Evolutionary conservation across 2,113 vertebrate genomes (phyloP).

Genomic region (Ameiurus melas): DNA sequence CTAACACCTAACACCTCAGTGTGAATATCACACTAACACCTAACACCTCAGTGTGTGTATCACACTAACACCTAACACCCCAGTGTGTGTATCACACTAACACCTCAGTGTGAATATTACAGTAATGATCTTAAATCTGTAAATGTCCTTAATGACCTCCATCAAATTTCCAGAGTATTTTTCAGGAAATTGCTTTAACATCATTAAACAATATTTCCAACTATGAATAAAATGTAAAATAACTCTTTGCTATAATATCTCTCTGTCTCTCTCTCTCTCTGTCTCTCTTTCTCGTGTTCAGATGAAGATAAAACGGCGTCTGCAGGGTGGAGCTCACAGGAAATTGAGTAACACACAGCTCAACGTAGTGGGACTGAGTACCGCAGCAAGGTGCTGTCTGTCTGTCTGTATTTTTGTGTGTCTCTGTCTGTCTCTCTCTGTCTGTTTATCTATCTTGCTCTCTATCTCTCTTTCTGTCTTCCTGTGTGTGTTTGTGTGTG

Average conservation of each 20-base stretch:
- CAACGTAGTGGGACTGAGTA: constrained; percentile 55
- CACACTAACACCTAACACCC: too few relatives aligned
- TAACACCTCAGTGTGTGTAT: too few relatives aligned
- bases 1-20: too few relatives aligned
- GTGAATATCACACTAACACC: too few relatives aligned
- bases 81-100: too few relatives aligned
- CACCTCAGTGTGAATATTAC: too few relatives aligned
- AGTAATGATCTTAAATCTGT: too few relatives aligned
- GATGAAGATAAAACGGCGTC: constrained; percentile 70
- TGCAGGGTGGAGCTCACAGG: constrained; percentile 60
- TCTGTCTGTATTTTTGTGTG: not conserved
- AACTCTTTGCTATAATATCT: not conserved
- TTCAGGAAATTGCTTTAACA: too few relatives aligned
- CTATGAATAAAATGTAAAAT: not conserved
- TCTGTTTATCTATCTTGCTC: not conserved
- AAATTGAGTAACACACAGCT: constrained; percentile 65
- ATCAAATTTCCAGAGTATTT: too few relatives aligned
- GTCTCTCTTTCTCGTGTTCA: constrained; percentile 32
- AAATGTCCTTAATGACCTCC: too few relatives aligned
- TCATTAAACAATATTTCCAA: too few relatives aligned
- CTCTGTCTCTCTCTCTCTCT: not conserved
- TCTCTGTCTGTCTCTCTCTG: not conserved
- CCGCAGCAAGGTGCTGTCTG: constrained; percentile 60
- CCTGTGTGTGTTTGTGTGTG: not conserved
- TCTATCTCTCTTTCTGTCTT: not conserved